Percentiles rank a stretch among this genome's conserved stretches.
Evolutionary conservation across 2,113 vertebrate species (phyloP).

Genomic region (Arenaria interpres): DNA sequence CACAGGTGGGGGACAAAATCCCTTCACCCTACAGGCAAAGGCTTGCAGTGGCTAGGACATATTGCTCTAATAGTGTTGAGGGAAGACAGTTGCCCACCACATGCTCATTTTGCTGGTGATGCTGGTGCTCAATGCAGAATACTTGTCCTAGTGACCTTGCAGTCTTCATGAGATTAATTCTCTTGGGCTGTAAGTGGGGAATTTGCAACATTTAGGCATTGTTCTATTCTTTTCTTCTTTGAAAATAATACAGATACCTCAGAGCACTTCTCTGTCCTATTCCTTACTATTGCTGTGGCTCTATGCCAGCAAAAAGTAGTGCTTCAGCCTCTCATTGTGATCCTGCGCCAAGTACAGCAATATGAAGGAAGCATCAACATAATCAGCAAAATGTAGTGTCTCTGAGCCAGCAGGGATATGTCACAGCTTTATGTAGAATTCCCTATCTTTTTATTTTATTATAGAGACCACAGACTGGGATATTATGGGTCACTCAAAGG

Average conservation of each 20-base stretch:
- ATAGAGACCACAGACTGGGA: constrained; percentile 73
- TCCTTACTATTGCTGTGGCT: constrained; percentile 55
- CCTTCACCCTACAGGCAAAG: background rate
- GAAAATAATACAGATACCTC: background rate
- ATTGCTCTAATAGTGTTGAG: background rate
- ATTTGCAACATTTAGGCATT: constrained; percentile 8
- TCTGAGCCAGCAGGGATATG: constrained; percentile 75
- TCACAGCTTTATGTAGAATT: constrained; percentile 72
- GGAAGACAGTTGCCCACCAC: background rate
- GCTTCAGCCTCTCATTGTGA: constrained; percentile 71
- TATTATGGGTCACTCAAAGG: constrained; percentile 72
- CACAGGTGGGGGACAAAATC: background rate
- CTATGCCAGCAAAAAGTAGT: constrained; percentile 64
- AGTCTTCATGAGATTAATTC: background rate
- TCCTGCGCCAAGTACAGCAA: constrained; percentile 77
- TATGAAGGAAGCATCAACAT: constrained; percentile 74
- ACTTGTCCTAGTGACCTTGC: background rate
- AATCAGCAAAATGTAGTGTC: constrained; percentile 71
- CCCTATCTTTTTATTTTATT: constrained; percentile 74
- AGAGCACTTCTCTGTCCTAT: background rate
- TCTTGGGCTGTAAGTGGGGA: background rate
- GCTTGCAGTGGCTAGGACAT: background rate
- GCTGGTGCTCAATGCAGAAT: background rate
- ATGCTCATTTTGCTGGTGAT: background rate
- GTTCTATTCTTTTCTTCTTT: constrained; percentile 3